Evolutionary conservation across 2,113 vertebrate genomes (phyloP).

Genomic region (Spea multiplicata): DNA sequence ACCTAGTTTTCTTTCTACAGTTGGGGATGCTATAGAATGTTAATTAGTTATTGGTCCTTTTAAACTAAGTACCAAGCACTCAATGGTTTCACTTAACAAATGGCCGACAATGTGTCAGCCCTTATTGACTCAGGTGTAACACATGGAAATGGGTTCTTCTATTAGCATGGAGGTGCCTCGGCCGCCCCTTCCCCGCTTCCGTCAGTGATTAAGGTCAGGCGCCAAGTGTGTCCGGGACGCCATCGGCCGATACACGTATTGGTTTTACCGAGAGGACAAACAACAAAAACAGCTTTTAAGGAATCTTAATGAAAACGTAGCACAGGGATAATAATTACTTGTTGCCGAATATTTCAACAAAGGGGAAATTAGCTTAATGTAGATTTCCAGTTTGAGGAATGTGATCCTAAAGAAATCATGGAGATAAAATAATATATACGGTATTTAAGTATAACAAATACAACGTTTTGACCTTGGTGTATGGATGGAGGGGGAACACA

Average conservation of each 20-base stretch:
- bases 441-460: too few relatives aligned
- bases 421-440: too few relatives aligned
- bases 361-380: too few relatives aligned
- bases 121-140: conserved; percentile 6
- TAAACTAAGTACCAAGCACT: too few relatives aligned
- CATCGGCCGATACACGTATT: neutral
- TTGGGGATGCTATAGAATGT: neutral
- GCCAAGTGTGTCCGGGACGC: neutral
- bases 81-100: neutral
- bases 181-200: neutral
- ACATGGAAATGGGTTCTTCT: neutral
- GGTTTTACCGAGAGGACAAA: neutral
- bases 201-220: neutral
- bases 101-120: neutral
- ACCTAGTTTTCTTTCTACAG: too few relatives aligned
- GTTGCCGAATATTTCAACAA: too few relatives aligned
- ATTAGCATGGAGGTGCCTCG: neutral
- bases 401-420: too few relatives aligned
- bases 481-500: too few relatives aligned
- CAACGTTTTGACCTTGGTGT: too few relatives aligned
- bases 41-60: neutral
- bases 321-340: neutral
- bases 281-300: neutral
- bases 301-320: neutral
- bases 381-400: too few relatives aligned